These are phyloP conservation scores for Ceratosolen fusciceps DNA, from an alignment of 1,140 invertebrate species.

Conservation along the genomic window DNA sequence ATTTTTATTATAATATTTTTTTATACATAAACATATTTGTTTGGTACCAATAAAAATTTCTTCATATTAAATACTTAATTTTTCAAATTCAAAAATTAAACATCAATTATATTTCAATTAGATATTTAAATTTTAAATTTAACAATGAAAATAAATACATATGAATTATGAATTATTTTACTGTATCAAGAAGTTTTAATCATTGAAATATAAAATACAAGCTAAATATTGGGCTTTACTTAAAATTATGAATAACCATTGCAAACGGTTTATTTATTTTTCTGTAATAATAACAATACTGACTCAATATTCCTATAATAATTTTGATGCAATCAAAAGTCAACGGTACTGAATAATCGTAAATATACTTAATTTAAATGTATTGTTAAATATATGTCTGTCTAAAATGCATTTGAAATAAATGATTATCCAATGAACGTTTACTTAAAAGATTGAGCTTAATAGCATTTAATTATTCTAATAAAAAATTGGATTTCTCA, in stretches of 20 bases:
- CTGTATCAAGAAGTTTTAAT: too few species aligned
- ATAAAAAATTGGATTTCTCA: background rate
- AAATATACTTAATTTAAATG: conserved; percentile 17
- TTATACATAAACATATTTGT: background rate
- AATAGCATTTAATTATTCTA: background rate
- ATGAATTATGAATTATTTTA: too few species aligned
- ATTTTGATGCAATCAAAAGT: too few species aligned
- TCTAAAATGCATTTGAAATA: background rate
- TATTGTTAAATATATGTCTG: background rate
- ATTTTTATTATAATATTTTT: too few species aligned
- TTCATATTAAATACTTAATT: too few species aligned
- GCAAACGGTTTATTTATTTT: conserved; percentile 59
- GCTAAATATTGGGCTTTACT: conserved; percentile 30
- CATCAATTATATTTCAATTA: too few species aligned
- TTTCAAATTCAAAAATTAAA: too few species aligned
- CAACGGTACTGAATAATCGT: conserved; percentile 7
- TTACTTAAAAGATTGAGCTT: background rate
- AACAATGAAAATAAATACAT: too few species aligned
- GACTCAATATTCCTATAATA: conserved; percentile 42
- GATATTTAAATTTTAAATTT: too few species aligned
- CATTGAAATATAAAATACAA: too few species aligned
- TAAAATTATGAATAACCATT: conserved; percentile 40
- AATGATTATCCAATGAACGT: background rate
- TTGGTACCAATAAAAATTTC: background rate
- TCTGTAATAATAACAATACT: conserved; percentile 49